phyloP scores from a whole-genome alignment of 2,888 invertebrate species.

The Drosophila lutescens region DNA sequence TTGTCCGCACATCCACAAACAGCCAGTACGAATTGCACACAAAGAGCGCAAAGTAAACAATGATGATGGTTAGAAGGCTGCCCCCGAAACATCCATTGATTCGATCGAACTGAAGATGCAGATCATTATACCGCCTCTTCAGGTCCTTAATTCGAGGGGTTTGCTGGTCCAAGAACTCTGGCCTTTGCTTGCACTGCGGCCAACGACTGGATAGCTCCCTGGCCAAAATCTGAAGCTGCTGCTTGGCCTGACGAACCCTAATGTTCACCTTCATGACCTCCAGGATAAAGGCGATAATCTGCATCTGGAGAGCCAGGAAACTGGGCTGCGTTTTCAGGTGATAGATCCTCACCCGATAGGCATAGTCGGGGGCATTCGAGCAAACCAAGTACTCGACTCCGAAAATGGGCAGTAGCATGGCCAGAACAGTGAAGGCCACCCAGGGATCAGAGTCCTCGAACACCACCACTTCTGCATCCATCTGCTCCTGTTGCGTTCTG shows the following conservation, averaged over 20 bases:
- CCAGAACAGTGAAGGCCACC: conserved; percentile 15
- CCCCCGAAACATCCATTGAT: conserved; percentile 76
- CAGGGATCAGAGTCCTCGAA: conserved; percentile 4
- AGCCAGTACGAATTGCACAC: conserved; percentile 81
- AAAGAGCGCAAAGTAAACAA: conserved; percentile 77
- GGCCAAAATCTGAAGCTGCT: conserved; percentile 34
- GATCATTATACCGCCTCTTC: conserved; percentile 73
- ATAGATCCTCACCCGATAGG: not conserved
- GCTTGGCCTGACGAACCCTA: conserved; percentile 9
- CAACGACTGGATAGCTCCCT: conserved; percentile 12
- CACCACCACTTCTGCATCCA: not conserved
- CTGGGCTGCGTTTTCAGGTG: conserved; percentile 37
- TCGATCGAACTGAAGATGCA: conserved; percentile 59
- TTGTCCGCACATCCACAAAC: conserved; percentile 38
- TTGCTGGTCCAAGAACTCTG: conserved; percentile 15
- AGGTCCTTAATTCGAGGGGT: conserved; percentile 50
- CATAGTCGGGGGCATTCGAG: not conserved
- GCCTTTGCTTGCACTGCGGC: conserved; percentile 8
- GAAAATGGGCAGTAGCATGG: conserved; percentile 16
- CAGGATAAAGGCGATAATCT: conserved; percentile 47
- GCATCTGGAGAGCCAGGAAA: conserved; percentile 49
- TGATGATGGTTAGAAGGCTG: conserved; percentile 76
- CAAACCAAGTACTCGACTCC: conserved; percentile 4
- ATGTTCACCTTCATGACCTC: conserved; percentile 54
- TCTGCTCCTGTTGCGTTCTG: not conserved